Evolutionary conservation across 2,797 vertebrate genomes (phyloP), one percentile per base, ranked within the genome.

Genomic region (Enteromius mattozi): DNA sequence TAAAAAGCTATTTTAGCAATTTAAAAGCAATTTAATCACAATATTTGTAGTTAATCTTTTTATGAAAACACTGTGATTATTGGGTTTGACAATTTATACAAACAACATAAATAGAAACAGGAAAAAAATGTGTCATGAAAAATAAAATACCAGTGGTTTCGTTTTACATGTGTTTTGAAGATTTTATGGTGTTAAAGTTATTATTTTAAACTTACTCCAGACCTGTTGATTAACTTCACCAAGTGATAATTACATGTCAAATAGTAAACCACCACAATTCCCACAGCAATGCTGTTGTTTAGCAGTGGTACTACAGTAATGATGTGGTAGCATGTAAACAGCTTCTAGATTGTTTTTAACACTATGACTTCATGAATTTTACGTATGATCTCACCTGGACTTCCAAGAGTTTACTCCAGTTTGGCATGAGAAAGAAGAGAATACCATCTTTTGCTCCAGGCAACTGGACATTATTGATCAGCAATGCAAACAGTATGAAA

Each of bases 381-480:
- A 71, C 14, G 2, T 17, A 10, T 51, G 85, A 80, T 71, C 82
- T 91, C 86, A 96, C 95, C 94, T 95, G 92, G 9, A 95, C 92
- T 89, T 95, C 90, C 80, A 93, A 91, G 14, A 95, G 91, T 88
- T 92, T 94, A 80, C 85, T 87, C 95, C 95, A 95, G 21, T 92
- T 89, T 4, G 95, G 95, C 14, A 91, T 94, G 79, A 95, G 83
- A 86, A 95, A 96, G 91, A 87, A 95, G 45, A 93, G 83, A 85
- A 95, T 92, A 7, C 95, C 95, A 12, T 92, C 59, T 82, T 83
- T 92, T n/a, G 95, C 94, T 81, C 95, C 95, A 13, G 95, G 94
- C 24, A 96, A 93, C 88, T 92, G 94, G 69, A 94, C 92, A 33
- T 95, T 96, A 90, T 95, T 95, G 75, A 95, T 91, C 78, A 96